Percentiles rank a stretch among this genome's conserved stretches.
phyloP scores from a whole-genome alignment of 2,113 vertebrate species.

The Odocoileus hemionus region DNA sequence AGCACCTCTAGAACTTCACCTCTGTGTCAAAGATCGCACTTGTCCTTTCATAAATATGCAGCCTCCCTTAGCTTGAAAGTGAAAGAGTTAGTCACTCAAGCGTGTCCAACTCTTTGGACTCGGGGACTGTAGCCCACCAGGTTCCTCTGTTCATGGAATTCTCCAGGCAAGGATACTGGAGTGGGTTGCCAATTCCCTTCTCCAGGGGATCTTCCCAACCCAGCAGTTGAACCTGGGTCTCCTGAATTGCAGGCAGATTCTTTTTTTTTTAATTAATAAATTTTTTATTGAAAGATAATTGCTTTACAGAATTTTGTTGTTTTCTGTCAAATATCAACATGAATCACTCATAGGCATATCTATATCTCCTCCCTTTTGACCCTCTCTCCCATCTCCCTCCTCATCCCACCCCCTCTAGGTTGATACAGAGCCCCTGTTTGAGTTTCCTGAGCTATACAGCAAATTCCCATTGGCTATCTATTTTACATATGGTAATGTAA shows the following conservation, averaged over 20 bases:
- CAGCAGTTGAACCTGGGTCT: not conserved
- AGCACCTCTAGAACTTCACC: not conserved
- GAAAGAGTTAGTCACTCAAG: not conserved
- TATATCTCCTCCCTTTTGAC: not conserved
- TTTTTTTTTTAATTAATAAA: not conserved
- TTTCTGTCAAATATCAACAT: not conserved
- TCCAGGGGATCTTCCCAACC: not conserved
- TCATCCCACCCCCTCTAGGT: not conserved
- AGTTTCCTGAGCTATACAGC: not conserved
- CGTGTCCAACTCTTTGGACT: not conserved
- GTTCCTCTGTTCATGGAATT: not conserved
- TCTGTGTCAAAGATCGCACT: rapidly evolving
- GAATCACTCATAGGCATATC: not conserved
- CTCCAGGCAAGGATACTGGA: not conserved
- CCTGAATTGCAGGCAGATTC: not conserved
- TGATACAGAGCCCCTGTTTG: not conserved
- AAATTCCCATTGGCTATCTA: not conserved
- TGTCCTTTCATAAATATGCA: not conserved
- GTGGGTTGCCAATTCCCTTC: not conserved
- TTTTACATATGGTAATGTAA: not conserved
- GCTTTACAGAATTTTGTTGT: not conserved
- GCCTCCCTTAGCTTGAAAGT: not conserved
- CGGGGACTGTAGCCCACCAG: not conserved
- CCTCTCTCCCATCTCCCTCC: not conserved
- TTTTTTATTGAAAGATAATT: not conserved